Base-by-base conservation (phyloP, 2,797 vertebrate genomes). In the Cephalopachus bancanus region DNA sequence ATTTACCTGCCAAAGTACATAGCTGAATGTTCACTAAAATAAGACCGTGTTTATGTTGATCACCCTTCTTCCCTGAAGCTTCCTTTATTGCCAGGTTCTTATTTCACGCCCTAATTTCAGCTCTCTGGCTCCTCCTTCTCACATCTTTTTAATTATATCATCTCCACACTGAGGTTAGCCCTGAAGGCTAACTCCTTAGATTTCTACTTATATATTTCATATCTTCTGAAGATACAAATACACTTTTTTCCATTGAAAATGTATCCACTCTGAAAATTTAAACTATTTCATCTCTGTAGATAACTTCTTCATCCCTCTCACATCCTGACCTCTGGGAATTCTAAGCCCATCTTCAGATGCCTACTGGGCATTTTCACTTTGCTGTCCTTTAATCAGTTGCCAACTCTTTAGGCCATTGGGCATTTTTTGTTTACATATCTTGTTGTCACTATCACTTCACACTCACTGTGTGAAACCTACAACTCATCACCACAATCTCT, bases 1-100 rank as follows among this genome's bases (percentile, higher is more conserved):
- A 93, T 83, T 79, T 91, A 53, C 78, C 95, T 94, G 96, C 96
- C 96, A 80, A 15, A 86, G 69, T 78, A 44, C 16, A 51, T 59
- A 20, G 67, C 49, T 64, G 72, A 87, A n/a, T 30, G 65, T 53
- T n/a, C 62, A 51, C 55, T 28, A 14, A 71, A 62, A 5, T 67
- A 81, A 79, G 65, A 15, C 81, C 17, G 0, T 57, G 10, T 89
- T 84, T 92, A 30, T 89, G 74, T 49, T 64, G 60, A n/a, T 72
- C n/a, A 11, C 49, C 14, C 69, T 24, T 83, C 71, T 75, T n/a
- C 62, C 72, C 14, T 8, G 72, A 83, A 71, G 87, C 57, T 64
- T 53, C 33, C 49, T 59, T 67, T 89, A 5, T 44, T 51, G 15
- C 78, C 3, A 1, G 37, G 10, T 75, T 91, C 72, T 80, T 55